Evolutionary conservation across 1,140 invertebrate genomes (phyloP).

Genomic region (Semibalanus balanoides): DNA sequence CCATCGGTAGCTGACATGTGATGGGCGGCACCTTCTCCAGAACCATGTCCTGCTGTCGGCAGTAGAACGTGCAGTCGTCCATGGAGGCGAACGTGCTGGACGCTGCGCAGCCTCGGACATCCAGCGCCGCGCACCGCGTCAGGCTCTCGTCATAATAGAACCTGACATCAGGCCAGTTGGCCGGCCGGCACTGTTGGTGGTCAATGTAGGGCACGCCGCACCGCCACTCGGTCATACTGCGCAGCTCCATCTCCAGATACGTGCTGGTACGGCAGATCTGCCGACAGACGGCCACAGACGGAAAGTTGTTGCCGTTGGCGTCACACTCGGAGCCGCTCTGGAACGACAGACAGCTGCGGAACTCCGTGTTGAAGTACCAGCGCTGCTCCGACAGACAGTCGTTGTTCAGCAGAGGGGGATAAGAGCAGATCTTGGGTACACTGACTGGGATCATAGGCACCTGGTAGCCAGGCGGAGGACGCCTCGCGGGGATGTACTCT

Average conservation of each 20-base stretch:
- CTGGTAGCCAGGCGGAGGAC: not conserved
- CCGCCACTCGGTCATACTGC: not conserved
- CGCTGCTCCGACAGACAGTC: not conserved
- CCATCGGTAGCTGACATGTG: not conserved
- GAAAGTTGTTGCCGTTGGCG: constrained; percentile 2
- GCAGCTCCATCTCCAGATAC: not conserved
- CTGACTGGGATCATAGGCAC: not conserved
- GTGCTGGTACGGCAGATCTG: not conserved
- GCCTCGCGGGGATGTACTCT: not conserved
- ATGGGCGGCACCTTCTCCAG: not conserved
- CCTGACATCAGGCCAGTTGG: not conserved
- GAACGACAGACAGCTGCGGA: not conserved
- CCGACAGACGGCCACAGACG: not conserved
- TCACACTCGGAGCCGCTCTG: constrained; percentile 3
- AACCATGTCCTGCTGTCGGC: not conserved
- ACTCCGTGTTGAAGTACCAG: not conserved
- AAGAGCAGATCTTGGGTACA: constrained; percentile 2
- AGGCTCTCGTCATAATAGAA: not conserved
- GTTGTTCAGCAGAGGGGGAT: not conserved
- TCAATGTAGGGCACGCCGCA: not conserved
- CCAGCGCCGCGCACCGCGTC: not conserved
- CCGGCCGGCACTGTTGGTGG: not conserved
- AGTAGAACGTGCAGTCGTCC: not conserved
- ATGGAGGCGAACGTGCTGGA: not conserved
- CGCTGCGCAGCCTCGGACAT: not conserved